Base-by-base conservation (phyloP, 35 echinoderm and acorn worm species). In the Nesometra sesokonis region DNA sequence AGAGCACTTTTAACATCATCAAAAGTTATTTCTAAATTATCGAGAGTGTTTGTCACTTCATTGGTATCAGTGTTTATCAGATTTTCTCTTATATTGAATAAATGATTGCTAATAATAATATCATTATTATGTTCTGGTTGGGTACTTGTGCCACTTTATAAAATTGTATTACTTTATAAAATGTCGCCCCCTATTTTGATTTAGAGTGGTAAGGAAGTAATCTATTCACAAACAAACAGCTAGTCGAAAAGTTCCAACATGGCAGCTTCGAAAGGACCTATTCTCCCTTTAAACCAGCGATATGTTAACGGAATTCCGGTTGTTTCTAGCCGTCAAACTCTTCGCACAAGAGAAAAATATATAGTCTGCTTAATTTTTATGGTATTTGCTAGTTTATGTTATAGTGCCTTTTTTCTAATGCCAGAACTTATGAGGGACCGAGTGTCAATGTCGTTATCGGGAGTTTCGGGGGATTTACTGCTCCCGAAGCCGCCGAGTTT, bases 301-400 rank as follows among this genome's bases (percentile, higher is more conserved):
- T 93, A 90, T 86, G 85, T 88, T 83, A 97, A 93, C 34, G 94
- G 90, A 31, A 88, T 96, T 67, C 93, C 94, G 13, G 76, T 90
- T 33, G 82, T 88, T 76, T 86, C 90, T 47, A 85, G 80, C 19
- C 88, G 94, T 32, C 82, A 89, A 84, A 89, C 85, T 86, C 77
- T 97, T 77, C 86, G 91, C 78, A 92, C 91, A 35, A 90, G 85
- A 80, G 94, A 97, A 79, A 92, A 85, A 86, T 97, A 97, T 83
- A 86, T 97, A 83, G 91, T 93, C 36, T 97, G 89, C 82, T 84
- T 97, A 47, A 92, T 97, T 80, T 91, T 93, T 87, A 80, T 93
- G 78, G 88, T 97, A 32, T 97, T 97, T 32, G 93, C 93, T 35
- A 97, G 91, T 78, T 83, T 97, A 76, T 93, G 94, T 86, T 97